Conservation (phyloP, 2,888 invertebrate species). For the Colostygia pectinataria region DNA sequence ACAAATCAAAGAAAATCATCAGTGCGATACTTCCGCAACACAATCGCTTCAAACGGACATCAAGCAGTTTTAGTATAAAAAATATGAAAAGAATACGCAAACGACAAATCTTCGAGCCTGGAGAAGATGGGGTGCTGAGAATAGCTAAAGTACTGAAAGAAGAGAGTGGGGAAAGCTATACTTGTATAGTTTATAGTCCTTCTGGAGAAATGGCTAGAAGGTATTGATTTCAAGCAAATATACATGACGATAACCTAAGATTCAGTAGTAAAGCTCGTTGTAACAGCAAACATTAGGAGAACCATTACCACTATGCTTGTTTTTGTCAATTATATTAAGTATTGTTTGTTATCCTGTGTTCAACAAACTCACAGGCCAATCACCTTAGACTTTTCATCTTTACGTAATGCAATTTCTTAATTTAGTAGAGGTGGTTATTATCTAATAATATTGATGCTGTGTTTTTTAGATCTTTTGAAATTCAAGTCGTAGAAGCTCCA, state of each 20-base stretch:
- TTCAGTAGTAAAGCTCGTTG: too few relatives aligned
- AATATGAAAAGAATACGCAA: slow-evolving; percentile 50
- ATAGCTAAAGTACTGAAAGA: slow-evolving; percentile 84
- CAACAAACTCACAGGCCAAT: too few relatives aligned
- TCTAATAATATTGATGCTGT: background rate
- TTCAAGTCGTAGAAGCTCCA: slow-evolving; percentile 89
- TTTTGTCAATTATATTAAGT: too few relatives aligned
- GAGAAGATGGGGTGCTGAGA: slow-evolving; percentile 82
- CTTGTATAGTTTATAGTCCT: slow-evolving; percentile 90
- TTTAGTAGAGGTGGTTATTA: too few relatives aligned
- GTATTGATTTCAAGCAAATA: slow-evolving; percentile 33
- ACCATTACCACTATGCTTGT: too few relatives aligned
- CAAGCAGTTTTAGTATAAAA: slow-evolving; percentile 29
- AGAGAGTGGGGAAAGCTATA: slow-evolving; percentile 90
- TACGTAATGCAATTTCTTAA: too few relatives aligned
- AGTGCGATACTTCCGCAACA: slow-evolving; percentile 62
- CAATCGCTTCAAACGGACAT: slow-evolving; percentile 62
- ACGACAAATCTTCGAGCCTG: slow-evolving; percentile 63
- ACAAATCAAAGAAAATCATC: slow-evolving; percentile 68
- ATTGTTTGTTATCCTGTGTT: too few relatives aligned
- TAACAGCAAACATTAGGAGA: too few relatives aligned
- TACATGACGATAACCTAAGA: too few relatives aligned
- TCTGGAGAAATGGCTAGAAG: slow-evolving; percentile 90
- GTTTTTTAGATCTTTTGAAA: slow-evolving; percentile 83
- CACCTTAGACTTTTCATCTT: too few relatives aligned